Conservation (phyloP, 2,797 vertebrate species). For the Halcyon leucocephala region DNA sequence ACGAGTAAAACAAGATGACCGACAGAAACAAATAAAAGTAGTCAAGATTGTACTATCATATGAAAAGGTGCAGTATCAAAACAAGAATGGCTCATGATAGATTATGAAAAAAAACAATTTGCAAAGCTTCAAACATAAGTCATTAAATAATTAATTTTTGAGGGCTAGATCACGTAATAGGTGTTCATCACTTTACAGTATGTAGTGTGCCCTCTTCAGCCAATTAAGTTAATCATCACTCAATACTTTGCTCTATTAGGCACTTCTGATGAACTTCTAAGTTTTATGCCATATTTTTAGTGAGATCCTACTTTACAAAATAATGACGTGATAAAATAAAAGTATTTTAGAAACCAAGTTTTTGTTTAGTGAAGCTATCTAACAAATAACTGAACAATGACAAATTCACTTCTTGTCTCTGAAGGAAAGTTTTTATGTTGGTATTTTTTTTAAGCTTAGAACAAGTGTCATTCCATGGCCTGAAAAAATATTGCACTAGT, state of each 20-base stretch:
- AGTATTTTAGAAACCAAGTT: not conserved
- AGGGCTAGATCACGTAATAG: not conserved
- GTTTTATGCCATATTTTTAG: constrained; percentile 68
- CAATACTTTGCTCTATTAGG: not conserved
- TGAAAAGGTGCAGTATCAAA: not conserved
- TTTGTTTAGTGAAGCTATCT: not conserved
- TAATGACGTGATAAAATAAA: constrained; percentile 62
- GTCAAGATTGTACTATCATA: not conserved
- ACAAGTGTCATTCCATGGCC: not conserved
- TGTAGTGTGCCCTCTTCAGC: not conserved
- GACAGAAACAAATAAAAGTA: not conserved
- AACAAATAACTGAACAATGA: not conserved
- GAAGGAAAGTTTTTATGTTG: not conserved
- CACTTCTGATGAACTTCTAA: constrained; percentile 50
- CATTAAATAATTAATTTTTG: constrained; percentile 70
- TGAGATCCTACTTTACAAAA: constrained; percentile 61
- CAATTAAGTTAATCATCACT: not conserved
- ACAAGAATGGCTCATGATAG: constrained; percentile 15
- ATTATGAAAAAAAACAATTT: constrained; percentile 33
- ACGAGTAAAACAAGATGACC: not conserved
- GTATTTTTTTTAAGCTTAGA: not conserved
- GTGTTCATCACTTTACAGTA: not conserved
- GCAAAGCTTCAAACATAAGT: constrained; percentile 61
- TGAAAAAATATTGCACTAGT: not conserved
- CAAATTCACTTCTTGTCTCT: not conserved